These are phyloP conservation scores for Leptopilina myrica DNA, from an alignment of 2,888 invertebrate species.

Conservation along the genomic window DNA sequence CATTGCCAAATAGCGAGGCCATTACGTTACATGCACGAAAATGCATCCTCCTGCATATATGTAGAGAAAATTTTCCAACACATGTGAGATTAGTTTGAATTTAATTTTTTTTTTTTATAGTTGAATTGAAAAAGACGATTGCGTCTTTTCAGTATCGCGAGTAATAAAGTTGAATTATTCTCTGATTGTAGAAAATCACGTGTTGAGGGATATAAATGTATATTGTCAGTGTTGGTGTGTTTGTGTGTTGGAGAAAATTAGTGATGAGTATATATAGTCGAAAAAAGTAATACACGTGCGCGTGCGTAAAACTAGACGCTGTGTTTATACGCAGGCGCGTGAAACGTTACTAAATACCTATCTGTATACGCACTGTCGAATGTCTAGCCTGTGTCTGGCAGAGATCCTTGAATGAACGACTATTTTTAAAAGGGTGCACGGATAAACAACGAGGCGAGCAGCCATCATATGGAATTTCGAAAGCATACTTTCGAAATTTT, in stretches of 20 bases:
- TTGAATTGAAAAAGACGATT: too few relatives aligned
- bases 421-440: conserved; percentile 69
- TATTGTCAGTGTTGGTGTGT: neutral
- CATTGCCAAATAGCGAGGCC: conserved; percentile 43
- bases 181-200: conserved; percentile 13
- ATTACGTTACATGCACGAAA: conserved; percentile 15
- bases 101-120: neutral
- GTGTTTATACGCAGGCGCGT: conserved; percentile 50
- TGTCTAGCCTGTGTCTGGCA: conserved; percentile 70
- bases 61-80: neutral
- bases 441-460: conserved; percentile 20
- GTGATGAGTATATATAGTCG: too few relatives aligned
- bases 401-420: conserved; percentile 73
- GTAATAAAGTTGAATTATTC: neutral
- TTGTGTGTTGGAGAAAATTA: neutral
- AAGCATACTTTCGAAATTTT: neutral
- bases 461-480: conserved; percentile 23
- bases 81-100: neutral
- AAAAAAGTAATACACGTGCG: conserved; percentile 32
- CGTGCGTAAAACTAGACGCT: conserved; percentile 50
- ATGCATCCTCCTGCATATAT: neutral
- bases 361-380: conserved; percentile 64
- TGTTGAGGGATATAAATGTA: neutral
- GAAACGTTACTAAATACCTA: conserved; percentile 57
- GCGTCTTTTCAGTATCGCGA: too few relatives aligned